phyloP scores from a whole-genome alignment of 2,888 invertebrate genomes.

The Stenodera caucasica region DNA sequence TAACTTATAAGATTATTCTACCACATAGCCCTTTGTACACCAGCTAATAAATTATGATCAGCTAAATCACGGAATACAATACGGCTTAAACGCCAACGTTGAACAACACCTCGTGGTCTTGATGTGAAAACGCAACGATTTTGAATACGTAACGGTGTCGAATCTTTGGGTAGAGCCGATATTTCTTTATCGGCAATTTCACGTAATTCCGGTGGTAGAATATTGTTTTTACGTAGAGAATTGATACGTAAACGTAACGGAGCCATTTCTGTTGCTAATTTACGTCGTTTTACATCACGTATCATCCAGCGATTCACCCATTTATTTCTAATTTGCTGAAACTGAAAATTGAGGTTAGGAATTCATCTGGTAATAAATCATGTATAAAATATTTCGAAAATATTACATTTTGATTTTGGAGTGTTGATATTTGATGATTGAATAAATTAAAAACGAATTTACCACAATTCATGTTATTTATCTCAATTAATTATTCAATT shows the following conservation, averaged over 20 bases:
- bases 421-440: neutral
- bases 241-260: conserved; percentile 78
- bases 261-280: conserved; percentile 72
- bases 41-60: conserved; percentile 90
- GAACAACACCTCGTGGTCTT: conserved; percentile 77
- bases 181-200: conserved; percentile 79
- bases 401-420: conserved; percentile 24
- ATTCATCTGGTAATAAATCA: no score
- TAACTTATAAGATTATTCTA: conserved; percentile 49
- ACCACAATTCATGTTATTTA: conserved; percentile 24
- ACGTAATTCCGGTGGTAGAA: conserved; percentile 80
- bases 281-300: conserved; percentile 82
- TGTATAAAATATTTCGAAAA: no score
- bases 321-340: conserved; percentile 73
- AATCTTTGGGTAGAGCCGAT: conserved; percentile 73
- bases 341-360: conserved; percentile 53
- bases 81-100: conserved; percentile 84
- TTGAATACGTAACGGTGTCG: conserved; percentile 66
- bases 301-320: conserved; percentile 85
- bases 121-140: conserved; percentile 89
- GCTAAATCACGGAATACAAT: conserved; percentile 89
- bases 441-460: conserved; percentile 24
- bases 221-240: conserved; percentile 79
- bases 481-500: neutral
- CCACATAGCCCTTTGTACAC: conserved; percentile 95